Evolutionary conservation across 2,888 invertebrate genomes (phyloP).

Genomic region (Latrodectus elegans): DNA sequence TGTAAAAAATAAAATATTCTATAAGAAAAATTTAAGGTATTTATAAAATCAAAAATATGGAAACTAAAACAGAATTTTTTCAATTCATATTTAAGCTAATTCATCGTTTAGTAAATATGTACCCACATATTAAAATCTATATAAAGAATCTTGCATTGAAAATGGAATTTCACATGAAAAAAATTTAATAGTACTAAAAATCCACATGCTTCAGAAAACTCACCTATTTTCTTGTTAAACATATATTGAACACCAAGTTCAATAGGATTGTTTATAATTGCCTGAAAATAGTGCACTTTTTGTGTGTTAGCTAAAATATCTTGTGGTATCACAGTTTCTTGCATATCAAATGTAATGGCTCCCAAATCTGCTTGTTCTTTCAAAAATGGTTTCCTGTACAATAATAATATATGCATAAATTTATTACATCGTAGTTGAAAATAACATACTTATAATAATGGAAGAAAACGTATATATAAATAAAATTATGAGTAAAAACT

Average conservation of each 20-base stretch:
- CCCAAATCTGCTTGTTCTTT: conserved; percentile 56
- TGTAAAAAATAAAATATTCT: too few species aligned
- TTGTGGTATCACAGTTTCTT: conserved; percentile 63
- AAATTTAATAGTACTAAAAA: neutral
- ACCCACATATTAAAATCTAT: too few species aligned
- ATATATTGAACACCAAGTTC: conserved; percentile 63
- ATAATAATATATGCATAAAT: neutral
- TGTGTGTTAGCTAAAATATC: conserved; percentile 58
- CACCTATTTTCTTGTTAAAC: conserved; percentile 60
- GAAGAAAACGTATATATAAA: too few species aligned
- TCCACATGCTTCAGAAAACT: neutral
- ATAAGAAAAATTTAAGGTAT: too few species aligned
- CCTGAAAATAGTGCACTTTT: conserved; percentile 65
- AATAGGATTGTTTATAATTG: conserved; percentile 62
- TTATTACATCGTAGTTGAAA: neutral
- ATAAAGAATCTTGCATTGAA: too few species aligned
- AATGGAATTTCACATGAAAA: neutral
- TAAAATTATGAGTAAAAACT: too few species aligned
- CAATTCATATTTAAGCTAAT: too few species aligned
- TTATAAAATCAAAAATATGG: too few species aligned
- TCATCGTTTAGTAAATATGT: too few species aligned
- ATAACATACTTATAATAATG: neutral
- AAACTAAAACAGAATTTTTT: too few species aligned
- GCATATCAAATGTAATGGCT: conserved; percentile 60
- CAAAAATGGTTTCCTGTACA: conserved; percentile 40